Base-by-base conservation (phyloP, 2,888 invertebrate species). In the Callyntrura guangdongensis region DNA sequence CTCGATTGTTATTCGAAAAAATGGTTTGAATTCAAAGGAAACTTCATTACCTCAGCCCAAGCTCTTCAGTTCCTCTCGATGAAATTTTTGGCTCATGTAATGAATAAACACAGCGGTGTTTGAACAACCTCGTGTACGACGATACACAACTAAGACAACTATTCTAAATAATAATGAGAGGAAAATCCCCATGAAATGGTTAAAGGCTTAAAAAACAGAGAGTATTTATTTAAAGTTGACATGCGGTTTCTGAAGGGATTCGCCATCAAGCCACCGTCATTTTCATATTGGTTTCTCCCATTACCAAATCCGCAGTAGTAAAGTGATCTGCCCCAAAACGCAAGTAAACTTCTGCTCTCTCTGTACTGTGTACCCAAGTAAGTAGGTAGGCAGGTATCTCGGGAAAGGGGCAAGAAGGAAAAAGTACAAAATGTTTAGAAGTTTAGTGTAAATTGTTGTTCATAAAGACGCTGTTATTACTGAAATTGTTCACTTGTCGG, bases 391-490 rank as follows among this genome's bases (percentile, higher is more conserved):
- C 4, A 64, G 67, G 27, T n/a, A n/a, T n/a, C n/a, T n/a, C n/a
- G 67, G 17, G 36, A 69, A 27, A 27, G 67, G n/a, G 67, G 27
- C 22, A 22, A 9, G 27, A 64, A 9, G 27, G 25, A 25, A 64
- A 22, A 61, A 61, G 27, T 27, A 59, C 20, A 59, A 45, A 61
- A 61, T 81, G 81, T 81, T 81, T 81, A 81, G 81, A 45, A 81
- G 81, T 59, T 83, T 87, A 77, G 79, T 79, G 79, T 81, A 87
- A 87, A 87, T 67, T 87, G 64, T 25, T 87, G 20, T 77, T 67
- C 67, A 61, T 86, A 72, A 86, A 85, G 45, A 74, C 59, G 27
- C 59, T 36, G 53, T 56, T 77, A 87, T 87, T 87, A 64, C 79
- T 87, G 64, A 45, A 87, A 79, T 87, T 86, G 74, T 64, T 36